Percentiles rank a stretch among this genome's conserved stretches.
Conservation (phyloP, 1,140 invertebrate species). For the Apis dorsata region DNA sequence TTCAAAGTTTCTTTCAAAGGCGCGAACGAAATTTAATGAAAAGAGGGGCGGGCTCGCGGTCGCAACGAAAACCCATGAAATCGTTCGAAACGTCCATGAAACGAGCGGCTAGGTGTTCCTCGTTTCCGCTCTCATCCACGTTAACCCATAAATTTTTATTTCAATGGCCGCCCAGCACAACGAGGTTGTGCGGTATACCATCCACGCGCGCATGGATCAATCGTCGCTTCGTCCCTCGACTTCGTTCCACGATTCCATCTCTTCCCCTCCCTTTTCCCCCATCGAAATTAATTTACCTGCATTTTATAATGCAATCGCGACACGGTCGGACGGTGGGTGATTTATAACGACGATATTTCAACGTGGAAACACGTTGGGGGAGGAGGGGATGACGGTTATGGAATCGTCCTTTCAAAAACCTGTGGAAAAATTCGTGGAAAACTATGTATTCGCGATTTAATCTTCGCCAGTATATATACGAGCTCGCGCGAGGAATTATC, state of each 20-base stretch:
- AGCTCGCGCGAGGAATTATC: not conserved
- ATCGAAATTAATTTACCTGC: constrained; percentile 74
- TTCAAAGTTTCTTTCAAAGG: not conserved
- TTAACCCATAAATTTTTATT: constrained; percentile 65
- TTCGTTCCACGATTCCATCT: not conserved
- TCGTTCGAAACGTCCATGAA: constrained; percentile 20
- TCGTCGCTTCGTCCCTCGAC: constrained; percentile 38
- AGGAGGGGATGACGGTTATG: not conserved
- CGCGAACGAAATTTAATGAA: constrained; percentile 38
- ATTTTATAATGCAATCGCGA: constrained; percentile 75
- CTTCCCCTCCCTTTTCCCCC: constrained; percentile 4
- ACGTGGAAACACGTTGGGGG: not conserved
- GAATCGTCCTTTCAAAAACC: constrained; percentile 7
- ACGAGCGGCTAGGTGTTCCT: not conserved
- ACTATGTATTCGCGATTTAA: too few relatives aligned
- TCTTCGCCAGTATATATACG: too few relatives aligned
- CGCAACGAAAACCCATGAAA: constrained; percentile 29
- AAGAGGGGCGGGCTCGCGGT: not conserved
- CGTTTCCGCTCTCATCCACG: not conserved
- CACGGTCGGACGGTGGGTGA: constrained; percentile 57
- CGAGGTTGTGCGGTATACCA: not conserved
- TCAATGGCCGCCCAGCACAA: constrained; percentile 50
- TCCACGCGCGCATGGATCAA: constrained; percentile 23
- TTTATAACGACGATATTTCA: constrained; percentile 71
- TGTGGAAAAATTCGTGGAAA: not conserved